These are phyloP conservation scores for Spilosoma lubricipeda DNA, from an alignment of 2,888 invertebrate species.

Conservation along the genomic window DNA sequence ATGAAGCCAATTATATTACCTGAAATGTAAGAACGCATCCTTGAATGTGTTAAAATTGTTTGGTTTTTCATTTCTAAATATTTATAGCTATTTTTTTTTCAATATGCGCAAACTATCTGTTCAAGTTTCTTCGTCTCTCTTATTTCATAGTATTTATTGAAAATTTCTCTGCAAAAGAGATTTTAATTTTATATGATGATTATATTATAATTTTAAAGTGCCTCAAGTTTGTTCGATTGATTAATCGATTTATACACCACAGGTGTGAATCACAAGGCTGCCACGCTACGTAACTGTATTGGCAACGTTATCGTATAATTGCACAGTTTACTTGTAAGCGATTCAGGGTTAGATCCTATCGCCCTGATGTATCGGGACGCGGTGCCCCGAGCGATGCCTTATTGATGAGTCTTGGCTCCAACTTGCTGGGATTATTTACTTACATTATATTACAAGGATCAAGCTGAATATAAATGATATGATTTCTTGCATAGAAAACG, in stretches of 20 bases:
- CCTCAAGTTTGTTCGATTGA: neutral
- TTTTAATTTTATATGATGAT: no score
- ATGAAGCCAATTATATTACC: no score
- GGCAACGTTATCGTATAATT: constrained; percentile 58
- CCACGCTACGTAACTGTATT: constrained; percentile 24
- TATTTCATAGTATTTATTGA: no score
- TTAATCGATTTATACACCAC: neutral
- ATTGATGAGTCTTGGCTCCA: constrained; percentile 66
- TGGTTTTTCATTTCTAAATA: no score
- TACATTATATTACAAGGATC: constrained; percentile 7
- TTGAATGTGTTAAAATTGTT: no score
- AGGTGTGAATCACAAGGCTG: constrained; percentile 13
- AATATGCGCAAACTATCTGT: no score
- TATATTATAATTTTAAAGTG: neutral
- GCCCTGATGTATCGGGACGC: constrained; percentile 71
- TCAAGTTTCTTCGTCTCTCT: no score
- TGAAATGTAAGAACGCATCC: no score
- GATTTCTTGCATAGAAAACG: neutral
- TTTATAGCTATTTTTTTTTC: no score
- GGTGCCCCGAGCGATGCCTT: constrained; percentile 63
- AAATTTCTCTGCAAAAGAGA: no score
- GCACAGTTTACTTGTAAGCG: constrained; percentile 73
- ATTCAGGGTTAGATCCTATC: constrained; percentile 71
- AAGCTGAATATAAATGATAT: constrained; percentile 3
- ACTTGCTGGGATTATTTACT: constrained; percentile 57